Percentiles rank a stretch among this genome's conserved stretches.
These are phyloP conservation scores for Quadroppia sp. DNA, from an alignment of 2,888 invertebrate species.

Conservation along the genomic window DNA sequence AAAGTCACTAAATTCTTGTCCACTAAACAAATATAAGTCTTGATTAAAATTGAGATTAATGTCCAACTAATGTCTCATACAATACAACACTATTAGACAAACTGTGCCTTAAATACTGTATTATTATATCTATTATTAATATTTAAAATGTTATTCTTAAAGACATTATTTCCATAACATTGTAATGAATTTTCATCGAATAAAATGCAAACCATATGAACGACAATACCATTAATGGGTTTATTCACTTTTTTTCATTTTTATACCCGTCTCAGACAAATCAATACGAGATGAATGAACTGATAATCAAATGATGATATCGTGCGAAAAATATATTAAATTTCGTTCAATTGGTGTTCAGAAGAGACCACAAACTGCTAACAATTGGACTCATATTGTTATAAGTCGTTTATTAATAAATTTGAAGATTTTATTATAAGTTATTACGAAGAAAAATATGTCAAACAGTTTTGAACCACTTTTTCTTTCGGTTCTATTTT, in stretches of 20 bases:
- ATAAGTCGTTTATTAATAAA: too few species aligned
- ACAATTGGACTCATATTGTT: too few species aligned
- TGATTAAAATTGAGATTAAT: neutral
- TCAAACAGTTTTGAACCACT: too few species aligned
- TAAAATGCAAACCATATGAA: neutral
- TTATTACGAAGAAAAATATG: too few species aligned
- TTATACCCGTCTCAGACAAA: neutral
- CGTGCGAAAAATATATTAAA: too few species aligned
- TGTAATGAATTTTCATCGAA: neutral
- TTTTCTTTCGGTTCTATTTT: too few species aligned
- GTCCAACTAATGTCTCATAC: neutral
- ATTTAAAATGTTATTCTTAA: neutral
- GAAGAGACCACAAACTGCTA: too few species aligned
- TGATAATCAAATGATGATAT: neutral
- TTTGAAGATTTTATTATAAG: too few species aligned
- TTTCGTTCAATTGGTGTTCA: too few species aligned
- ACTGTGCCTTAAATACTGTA: conserved; percentile 12
- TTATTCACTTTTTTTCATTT: neutral
- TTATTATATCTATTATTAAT: neutral
- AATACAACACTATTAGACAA: neutral
- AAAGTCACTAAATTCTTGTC: neutral
- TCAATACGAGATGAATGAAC: neutral
- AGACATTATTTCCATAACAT: neutral
- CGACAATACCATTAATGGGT: neutral
- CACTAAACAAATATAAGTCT: neutral